These are phyloP conservation scores for Calameuta filiformis DNA, from an alignment of 2,888 invertebrate genomes.

Conservation along the genomic window DNA sequence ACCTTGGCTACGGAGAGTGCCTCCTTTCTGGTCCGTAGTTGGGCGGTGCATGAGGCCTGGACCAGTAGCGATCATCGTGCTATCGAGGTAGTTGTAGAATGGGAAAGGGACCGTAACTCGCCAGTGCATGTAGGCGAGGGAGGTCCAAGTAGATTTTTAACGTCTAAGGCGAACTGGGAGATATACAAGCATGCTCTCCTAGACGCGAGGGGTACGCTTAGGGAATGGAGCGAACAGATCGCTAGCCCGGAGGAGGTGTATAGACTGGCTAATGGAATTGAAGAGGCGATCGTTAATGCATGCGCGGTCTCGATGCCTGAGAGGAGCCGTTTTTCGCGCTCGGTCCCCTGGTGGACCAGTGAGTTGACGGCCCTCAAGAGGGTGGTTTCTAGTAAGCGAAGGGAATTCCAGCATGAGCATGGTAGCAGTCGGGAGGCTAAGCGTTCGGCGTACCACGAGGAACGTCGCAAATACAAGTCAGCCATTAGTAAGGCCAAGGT, in stretches of 20 bases:
- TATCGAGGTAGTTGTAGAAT: background rate
- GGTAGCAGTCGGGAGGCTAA: background rate
- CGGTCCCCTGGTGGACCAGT: background rate
- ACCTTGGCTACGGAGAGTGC: too few species aligned
- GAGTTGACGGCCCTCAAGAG: background rate
- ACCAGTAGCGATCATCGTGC: slow-evolving; percentile 17
- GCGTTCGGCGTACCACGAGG: background rate
- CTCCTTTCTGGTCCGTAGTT: background rate
- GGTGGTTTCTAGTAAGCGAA: background rate
- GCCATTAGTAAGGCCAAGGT: background rate
- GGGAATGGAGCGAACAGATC: too few species aligned
- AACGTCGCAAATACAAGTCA: background rate
- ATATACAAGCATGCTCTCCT: too few species aligned
- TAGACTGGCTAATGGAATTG: too few species aligned
- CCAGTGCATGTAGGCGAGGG: too few species aligned
- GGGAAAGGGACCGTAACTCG: too few species aligned
- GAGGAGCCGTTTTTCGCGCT: background rate
- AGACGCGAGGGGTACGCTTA: too few species aligned
- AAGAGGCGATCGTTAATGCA: too few species aligned
- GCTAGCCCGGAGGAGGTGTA: too few species aligned
- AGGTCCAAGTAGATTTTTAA: too few species aligned
- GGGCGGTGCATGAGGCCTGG: slow-evolving; percentile 8
- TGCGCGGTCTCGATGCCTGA: too few species aligned
- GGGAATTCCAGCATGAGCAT: background rate
- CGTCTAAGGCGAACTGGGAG: background rate